A percentile compares a stretch with the other conserved stretches of the same genome.
Conservation (phyloP, 2,113 vertebrate species). For the Vidua macroura region DNA sequence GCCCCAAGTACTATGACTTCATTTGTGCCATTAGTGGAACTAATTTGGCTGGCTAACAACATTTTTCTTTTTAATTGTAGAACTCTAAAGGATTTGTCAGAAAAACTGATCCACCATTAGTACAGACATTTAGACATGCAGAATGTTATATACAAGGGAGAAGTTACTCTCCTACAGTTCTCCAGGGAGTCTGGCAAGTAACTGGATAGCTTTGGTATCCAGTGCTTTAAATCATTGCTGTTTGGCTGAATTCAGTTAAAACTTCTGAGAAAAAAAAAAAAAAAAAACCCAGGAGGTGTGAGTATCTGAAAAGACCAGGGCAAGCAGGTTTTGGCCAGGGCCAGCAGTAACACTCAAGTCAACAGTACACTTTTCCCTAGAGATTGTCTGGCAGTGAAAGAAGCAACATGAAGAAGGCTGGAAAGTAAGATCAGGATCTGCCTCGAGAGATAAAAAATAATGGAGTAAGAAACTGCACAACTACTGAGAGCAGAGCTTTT, state of each 20-base stretch:
- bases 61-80: background rate
- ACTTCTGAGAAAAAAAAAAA: background rate
- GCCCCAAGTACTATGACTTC: background rate
- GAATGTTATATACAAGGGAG: background rate
- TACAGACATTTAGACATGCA: background rate
- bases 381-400: background rate
- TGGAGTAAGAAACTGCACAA: background rate
- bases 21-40: background rate
- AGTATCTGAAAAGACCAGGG: background rate
- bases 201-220: background rate
- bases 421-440: background rate
- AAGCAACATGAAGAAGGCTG: background rate
- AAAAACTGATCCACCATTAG: background rate
- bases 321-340: background rate
- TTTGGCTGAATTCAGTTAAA: background rate
- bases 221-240: background rate
- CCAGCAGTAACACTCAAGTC: background rate
- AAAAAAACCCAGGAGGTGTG: background rate
- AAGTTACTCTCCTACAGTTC: background rate
- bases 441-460: background rate
- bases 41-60: background rate
- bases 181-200: background rate
- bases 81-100: background rate
- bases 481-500: background rate
- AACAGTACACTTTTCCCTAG: background rate